Evolutionary conservation across 2,113 vertebrate species (phyloP), one percentile per base, ranked within the genome.

Genomic region (Herpetotheres cachinnans): DNA sequence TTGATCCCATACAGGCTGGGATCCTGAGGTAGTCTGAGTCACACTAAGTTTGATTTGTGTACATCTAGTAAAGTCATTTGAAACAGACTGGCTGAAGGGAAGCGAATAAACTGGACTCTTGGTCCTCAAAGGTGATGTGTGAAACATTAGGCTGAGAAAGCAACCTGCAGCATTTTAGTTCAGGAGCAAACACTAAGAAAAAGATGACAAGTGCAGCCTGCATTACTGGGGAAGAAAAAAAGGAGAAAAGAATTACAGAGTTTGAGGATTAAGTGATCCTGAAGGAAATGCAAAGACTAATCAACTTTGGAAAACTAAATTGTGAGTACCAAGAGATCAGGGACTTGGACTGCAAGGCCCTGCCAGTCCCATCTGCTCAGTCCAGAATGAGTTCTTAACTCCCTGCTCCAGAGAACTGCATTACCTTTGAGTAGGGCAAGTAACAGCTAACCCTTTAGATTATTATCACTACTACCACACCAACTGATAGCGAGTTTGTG

Each of bases 391-490:
- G 46, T 63, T 91, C 50, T 88, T 69, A 88, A 54, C 44, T 72
- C 13, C 8, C 13, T 58, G 50, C 66, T 82, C 58, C 46, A 70
- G 34, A 66, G 56, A 81, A 89, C 1, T 73, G 30, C n/a, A 24
- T 71, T 93, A 67, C 72, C 32, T 94, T 70, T 55, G 70, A 94
- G 73, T 3, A 76, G 67, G 82, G 79, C 62, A 88, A 92, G 52
- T 81, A 95, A 86, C 40, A 94, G 61, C 90, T 90, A 93, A 82
- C 66, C 55, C 61, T 95, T 90, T 24, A 93, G 92, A 93, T 96
- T 82, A 78, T 81, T 93, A 96, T 95, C 96, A 85, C 49, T 89
- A 25, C 77, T 61, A 74, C 89, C 85, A 91, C 78, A 93, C 66
- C 90, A 95, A 66, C n/a, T 83, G 92, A 95, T 95, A 88, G 27